Evolutionary conservation across 23 tunicate species (phyloP), one percentile per base, ranked within the genome.

Genomic region (Trididemnum nubilum): DNA sequence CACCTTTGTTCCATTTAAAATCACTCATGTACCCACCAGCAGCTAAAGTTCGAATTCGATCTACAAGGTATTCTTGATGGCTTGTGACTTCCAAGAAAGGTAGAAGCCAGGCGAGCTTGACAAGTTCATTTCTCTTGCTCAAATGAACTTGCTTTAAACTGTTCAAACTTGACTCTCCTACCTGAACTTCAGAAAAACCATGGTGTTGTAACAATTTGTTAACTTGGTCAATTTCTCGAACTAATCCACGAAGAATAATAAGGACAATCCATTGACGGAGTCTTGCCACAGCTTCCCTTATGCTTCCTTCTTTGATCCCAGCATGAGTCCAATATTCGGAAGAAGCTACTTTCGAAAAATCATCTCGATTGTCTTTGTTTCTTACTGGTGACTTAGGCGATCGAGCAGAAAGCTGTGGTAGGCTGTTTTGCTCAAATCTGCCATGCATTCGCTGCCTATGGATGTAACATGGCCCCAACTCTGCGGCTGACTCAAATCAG

Each of bases 1-100:
- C 95, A 4, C 89, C 89, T 77, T 83, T 79, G 64, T 81, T 77
- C 97, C 97, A 91, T 1, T 37, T 0, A 34, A 85, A 91, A 29
- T 81, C 87, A 33, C 97, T 91, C 97, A 91, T 85, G 84, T 91
- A 91, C 22, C 94, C 94, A 24, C 90, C 87, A 25, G 87, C 38
- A 27, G 87, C 58, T 27, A 51, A 18, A 77, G 36, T 2, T 15
- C 81, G 51, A 7, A 77, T 7, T 26, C 94, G 34, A 57, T 80
- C 83, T 33, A 80, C 82, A 32, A 90, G 35, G 64, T 91, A 85
- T 31, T 91, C 90, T 60, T 91, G 97, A 69, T 85, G 67, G 51
- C 40, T 36, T 50, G 90, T 69, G 18, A 91, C 36, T 69, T 91
- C 97, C 57, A 91, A 52, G 33, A 72, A 85, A 26, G 87, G 87